A percentile compares a stretch with the other conserved stretches of the same genome.
These are phyloP conservation scores for Zosterops hypoxanthus DNA, from an alignment of 2,113 vertebrate genomes.

Conservation along the genomic window DNA sequence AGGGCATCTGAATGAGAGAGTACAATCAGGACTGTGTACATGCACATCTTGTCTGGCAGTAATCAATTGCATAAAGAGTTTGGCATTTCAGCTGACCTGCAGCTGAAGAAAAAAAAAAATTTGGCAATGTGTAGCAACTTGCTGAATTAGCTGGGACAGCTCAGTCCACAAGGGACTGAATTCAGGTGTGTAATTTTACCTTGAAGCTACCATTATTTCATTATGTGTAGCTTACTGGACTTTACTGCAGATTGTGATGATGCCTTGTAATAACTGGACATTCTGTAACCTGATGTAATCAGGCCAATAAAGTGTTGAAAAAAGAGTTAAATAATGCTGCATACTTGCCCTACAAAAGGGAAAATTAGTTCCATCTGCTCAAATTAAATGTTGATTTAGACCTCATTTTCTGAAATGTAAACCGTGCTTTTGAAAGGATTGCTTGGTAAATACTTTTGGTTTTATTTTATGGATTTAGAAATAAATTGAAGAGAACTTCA, in stretches of 20 bases:
- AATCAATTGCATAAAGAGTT: background rate
- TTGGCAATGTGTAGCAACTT: background rate
- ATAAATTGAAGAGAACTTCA: background rate
- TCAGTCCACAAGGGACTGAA: background rate
- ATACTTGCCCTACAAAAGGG: background rate
- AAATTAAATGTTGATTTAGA: conserved; percentile 60
- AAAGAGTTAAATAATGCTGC: background rate
- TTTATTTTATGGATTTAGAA: conserved; percentile 37
- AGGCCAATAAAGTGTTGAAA: conserved; percentile 27
- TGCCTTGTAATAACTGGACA: background rate
- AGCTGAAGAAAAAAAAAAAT: background rate
- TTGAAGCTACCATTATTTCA: background rate
- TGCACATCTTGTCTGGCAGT: background rate
- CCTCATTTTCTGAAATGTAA: conserved; percentile 63
- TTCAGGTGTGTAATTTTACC: background rate
- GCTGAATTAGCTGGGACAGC: background rate
- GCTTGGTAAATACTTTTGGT: conserved; percentile 3
- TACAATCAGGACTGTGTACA: background rate
- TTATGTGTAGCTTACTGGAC: background rate
- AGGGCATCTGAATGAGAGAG: background rate
- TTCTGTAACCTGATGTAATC: conserved; percentile 25
- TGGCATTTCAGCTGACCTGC: background rate
- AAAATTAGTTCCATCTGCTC: conserved; percentile 68
- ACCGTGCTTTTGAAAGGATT: conserved; percentile 3
- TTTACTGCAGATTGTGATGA: background rate